Base-by-base conservation (phyloP, 37 sponge, comb jelly and placozoan species). In the Chondrilla cf. caribensis region DNA sequence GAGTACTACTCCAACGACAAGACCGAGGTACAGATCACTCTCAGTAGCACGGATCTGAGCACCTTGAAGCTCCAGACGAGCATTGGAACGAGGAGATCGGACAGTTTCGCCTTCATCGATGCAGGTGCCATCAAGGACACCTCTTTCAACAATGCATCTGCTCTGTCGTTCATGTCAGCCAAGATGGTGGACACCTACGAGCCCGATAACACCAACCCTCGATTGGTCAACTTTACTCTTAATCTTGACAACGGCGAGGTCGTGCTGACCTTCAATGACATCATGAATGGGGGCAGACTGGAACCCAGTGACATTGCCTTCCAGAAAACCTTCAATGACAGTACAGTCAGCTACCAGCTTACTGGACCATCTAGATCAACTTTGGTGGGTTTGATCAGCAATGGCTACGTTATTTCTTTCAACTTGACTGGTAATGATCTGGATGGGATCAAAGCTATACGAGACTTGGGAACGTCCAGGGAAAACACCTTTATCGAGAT, bases 351-450 rank as follows among this genome's bases (percentile, higher is more conserved):
- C 26, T 88, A 84, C 65, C 54, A 76, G 22, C 79, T 94, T 14
- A 93, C 91, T n/a, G 89, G 81, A 26, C 87, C 86, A 15, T 35
- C 51, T 4, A n/a, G 71, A 38, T 55, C 85, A 36, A 86, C 82
- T 0, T 6, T 29, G 15, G 8, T 7, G 7, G 76, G 76, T 21
- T 29, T 33, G 15, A 43, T 31, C 5, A 80, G 83, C 28, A 87
- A 95, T 90, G 96, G 93, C 2, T 96, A 90, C 71, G 89, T 88
- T 29, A 86, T 96, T 25, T 77, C 78, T 5, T 33, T 96, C 36
- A 81, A 68, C 36, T 64, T 96, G 39, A 81, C 86, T 8, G 35
- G 28, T n/a, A 51, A 36, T 9, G 94, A 96, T 40, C 40, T 96
- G 33, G 90, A 95, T 87, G 84, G 78, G 9, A 70, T 95, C 60